Evolutionary conservation across 64 coral and sea anemone species (phyloP).

Genomic region (Actinia equina): DNA sequence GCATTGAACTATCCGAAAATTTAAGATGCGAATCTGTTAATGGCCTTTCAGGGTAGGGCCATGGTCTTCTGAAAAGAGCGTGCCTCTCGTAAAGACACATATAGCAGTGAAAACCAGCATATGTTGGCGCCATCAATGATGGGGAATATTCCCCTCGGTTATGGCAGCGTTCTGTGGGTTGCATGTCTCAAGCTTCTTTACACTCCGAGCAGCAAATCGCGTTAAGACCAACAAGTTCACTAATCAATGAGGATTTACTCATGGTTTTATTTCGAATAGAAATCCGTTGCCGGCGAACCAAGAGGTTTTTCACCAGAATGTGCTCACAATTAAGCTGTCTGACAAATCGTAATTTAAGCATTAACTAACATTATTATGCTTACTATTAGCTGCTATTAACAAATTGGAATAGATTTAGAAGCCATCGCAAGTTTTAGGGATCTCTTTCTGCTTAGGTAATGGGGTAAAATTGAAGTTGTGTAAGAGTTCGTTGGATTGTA

Average conservation of each 20-base stretch:
- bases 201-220: not conserved
- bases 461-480: no score
- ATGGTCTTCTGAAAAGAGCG: slow-evolving; percentile 17
- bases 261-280: not conserved
- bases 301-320: not conserved
- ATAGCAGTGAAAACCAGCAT: not conserved
- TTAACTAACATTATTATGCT: slow-evolving; percentile 27
- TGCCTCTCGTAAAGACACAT: slow-evolving; percentile 25
- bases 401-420: not conserved
- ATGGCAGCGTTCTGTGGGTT: not conserved
- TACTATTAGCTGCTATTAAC: not conserved
- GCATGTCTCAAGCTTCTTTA: not conserved
- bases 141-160: not conserved
- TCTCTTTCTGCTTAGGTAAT: no score
- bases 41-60: not conserved
- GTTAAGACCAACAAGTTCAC: not conserved
- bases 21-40: slow-evolving; percentile 5
- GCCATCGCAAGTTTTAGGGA: not conserved
- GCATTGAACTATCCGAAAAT: slow-evolving; percentile 5
- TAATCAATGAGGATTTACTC: not conserved
- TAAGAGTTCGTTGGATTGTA: no score
- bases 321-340: not conserved
- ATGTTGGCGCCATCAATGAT: not conserved
- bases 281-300: slow-evolving; percentile 9
- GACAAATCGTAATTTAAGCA: slow-evolving; percentile 19